Evolutionary conservation across 2,888 invertebrate genomes (phyloP), one percentile per base, ranked within the genome.

Genomic region (Cerceris rybyensis): DNA sequence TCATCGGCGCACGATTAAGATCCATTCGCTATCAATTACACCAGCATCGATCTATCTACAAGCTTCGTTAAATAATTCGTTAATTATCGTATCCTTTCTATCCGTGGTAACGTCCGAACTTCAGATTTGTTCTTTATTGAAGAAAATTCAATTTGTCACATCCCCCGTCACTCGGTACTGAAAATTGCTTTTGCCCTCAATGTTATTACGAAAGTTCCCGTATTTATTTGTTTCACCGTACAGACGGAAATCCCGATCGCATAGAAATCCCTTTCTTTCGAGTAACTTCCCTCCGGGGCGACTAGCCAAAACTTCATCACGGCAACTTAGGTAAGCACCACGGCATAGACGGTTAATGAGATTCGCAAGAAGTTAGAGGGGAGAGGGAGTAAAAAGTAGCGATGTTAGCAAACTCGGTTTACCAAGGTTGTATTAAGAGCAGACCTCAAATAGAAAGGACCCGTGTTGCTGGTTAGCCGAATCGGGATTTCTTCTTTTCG

Each of bases 261-360:
- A 66, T 57, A 42, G 55, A 55, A 55, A 55, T 55, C 55, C 17
- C 17, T 7, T 55, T 17, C 17, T 55, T 55, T 17, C 6, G 55
- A 7, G 7, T 7, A 7, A 55, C 13, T 60, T 70, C 42, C 59
- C 50, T 57, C 11, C 54, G 54, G 55, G 11, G 57, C 54, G 28
- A 58, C 28, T n/a, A 67, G 43, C 6, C 67, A 28, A 63, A 76
- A 80, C 68, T 79, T 79, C 52, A 28, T 61, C 57, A 9, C 13
- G 11, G 42, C 17, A 74, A 71, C 59, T 69, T 63, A 4, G 50
- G 8, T 39, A 13, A n/a, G 39, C 59, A 55, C 66, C 28, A 68
- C 69, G 68, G 42, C 50, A 67, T 41, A 63, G 17, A 43, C 43
- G 50, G 70, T 75, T 82, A 78, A 82, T 81, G 78, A 81, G 78